Evolutionary conservation across 2,888 invertebrate species (phyloP).

Genomic region (Eutolmus rufibarbis): DNA sequence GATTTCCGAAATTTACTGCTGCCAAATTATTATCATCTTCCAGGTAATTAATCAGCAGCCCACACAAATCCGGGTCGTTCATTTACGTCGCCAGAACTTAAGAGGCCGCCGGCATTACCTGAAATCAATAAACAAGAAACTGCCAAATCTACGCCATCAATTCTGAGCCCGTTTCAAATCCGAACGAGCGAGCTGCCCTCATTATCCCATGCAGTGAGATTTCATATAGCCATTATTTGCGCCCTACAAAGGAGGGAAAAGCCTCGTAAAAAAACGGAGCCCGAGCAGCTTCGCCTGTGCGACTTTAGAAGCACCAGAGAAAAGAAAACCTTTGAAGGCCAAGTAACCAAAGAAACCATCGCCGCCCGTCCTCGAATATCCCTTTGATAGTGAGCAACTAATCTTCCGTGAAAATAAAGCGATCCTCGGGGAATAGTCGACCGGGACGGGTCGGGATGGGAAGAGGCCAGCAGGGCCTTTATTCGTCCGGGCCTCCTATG

Average conservation of each 20-base stretch:
- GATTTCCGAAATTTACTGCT: neutral
- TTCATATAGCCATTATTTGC: slow-evolving; percentile 19
- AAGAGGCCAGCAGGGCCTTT: neutral
- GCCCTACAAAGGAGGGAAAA: neutral
- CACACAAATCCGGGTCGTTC: neutral
- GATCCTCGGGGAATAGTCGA: slow-evolving; percentile 2
- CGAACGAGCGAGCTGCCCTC: neutral
- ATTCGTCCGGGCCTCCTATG: neutral
- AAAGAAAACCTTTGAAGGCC: neutral
- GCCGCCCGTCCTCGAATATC: neutral
- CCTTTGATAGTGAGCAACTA: slow-evolving; percentile 39
- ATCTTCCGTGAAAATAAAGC: slow-evolving; percentile 39
- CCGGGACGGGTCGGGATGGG: neutral
- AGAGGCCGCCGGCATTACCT: neutral
- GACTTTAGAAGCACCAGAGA: neutral
- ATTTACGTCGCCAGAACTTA: neutral
- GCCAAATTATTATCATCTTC: neutral
- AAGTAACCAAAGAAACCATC: neutral
- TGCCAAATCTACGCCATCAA: slow-evolving; percentile 24
- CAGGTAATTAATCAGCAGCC: neutral
- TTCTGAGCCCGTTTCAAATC: neutral
- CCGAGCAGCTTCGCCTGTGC: neutral
- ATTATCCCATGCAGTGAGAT: slow-evolving; percentile 16
- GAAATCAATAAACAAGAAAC: slow-evolving; percentile 31
- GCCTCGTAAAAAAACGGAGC: neutral